Base-by-base conservation (phyloP, 2,113 vertebrate species). In the Crotalus helleri region DNA sequence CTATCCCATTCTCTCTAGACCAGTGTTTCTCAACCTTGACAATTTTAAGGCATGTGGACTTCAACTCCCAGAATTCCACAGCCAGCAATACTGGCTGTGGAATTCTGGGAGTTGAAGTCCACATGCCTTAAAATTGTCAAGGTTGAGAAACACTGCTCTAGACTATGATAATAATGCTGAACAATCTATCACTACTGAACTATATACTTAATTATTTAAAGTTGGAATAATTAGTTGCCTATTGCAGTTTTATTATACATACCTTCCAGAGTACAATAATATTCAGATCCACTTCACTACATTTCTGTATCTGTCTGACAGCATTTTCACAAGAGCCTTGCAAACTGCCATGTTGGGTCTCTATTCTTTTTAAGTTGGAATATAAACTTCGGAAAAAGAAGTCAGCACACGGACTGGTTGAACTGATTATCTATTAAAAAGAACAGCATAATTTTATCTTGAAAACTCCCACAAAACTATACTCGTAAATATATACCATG, bases 261-360 rank as follows among this genome's bases (percentile, higher is more conserved):
- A 99, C 99, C 99, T 99, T 99, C 99, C 99, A 99, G 8, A 99
- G 96, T 51, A 99, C 93, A 17, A 99, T 98, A 86, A 99, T 95
- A 96, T 98, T 98, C 93, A 99, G 98, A 94, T 99, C 98, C 24
- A 99, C 98, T 95, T 99, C 98, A 59, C 96, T 98, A 95, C 99
- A 99, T 74, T 97, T 98, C 94, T 98, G 98, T 95, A 99, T 97
- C 58, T 99, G 94, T 89, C 94, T 97, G 54, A 96, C 96, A 12
- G 97, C 93, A 58, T 97, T 95, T 91, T 98, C 97, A 90, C 94
- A 64, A 0, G 95, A 91, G 95, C 46, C 96, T 86, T 96, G 94
- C 93, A 96, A 92, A 90, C 55, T 33, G 1, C 92, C 92, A 33
- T 93, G 87, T 0, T 94, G 97, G 57, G 94, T 86, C 4, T 88